Percentiles rank a stretch among this genome's conserved stretches.
These are phyloP conservation scores for Poeciliopsis prolifica DNA, from an alignment of 2,113 vertebrate species.

Conservation along the genomic window DNA sequence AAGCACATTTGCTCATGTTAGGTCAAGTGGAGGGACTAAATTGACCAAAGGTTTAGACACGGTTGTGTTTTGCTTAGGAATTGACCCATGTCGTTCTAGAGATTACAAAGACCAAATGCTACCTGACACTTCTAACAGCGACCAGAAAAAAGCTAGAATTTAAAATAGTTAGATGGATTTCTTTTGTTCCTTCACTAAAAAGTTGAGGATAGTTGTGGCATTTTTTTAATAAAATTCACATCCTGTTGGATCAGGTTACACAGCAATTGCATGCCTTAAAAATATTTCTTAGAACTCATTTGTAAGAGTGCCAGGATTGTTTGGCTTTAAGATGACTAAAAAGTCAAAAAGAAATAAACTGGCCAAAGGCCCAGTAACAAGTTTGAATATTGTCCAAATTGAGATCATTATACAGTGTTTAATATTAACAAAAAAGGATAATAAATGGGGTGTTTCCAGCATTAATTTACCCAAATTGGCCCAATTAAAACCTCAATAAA, in stretches of 20 bases:
- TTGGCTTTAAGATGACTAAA: neutral
- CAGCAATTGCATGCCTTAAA: neutral
- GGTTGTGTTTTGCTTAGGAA: neutral
- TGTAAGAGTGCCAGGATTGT: neutral
- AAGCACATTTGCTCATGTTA: neutral
- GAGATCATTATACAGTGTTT: neutral
- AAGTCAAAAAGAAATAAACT: neutral
- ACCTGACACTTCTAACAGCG: neutral
- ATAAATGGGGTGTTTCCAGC: neutral
- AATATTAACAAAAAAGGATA: neutral
- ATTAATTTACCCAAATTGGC: neutral
- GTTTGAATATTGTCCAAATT: neutral
- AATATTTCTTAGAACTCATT: neutral
- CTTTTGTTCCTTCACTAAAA: neutral
- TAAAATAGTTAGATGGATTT: neutral
- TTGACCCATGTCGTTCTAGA: neutral
- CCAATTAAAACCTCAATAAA: neutral
- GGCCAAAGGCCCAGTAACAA: neutral
- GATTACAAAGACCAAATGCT: neutral
- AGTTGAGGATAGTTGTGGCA: neutral
- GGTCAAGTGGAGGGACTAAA: neutral
- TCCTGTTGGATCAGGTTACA: neutral
- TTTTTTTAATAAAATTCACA: neutral
- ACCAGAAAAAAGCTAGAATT: neutral
- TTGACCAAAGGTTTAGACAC: neutral